Percentiles rank a stretch among this genome's conserved stretches.
Evolutionary conservation across 2,113 vertebrate genomes (phyloP).

Genomic region (Phalacrocorax aristotelis): DNA sequence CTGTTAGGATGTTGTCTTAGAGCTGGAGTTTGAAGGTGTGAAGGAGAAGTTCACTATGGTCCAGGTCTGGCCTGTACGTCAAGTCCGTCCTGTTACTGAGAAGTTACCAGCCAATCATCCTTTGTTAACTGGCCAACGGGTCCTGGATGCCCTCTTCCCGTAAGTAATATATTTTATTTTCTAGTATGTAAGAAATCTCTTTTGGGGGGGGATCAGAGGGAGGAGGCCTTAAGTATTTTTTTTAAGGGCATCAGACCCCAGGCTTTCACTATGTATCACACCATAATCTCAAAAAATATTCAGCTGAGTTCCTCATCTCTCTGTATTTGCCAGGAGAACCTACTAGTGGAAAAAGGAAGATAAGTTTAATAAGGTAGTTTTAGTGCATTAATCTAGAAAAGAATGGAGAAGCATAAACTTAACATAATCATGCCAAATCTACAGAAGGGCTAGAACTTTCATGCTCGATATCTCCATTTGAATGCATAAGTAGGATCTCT

Average conservation of each 20-base stretch:
- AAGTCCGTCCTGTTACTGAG: conserved; percentile 94
- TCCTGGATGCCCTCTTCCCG: conserved; percentile 97
- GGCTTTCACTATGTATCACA: neutral
- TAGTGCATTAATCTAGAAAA: neutral
- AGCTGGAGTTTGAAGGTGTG: conserved; percentile 94
- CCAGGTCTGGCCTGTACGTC: conserved; percentile 96
- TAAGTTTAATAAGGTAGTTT: neutral
- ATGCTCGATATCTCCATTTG: neutral
- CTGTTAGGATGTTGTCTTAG: conserved; percentile 91
- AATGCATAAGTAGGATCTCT: neutral
- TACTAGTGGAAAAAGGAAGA: neutral
- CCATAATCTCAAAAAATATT: neutral
- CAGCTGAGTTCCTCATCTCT: neutral
- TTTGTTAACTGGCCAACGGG: conserved; percentile 91
- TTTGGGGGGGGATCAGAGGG: neutral
- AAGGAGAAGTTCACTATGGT: conserved; percentile 98
- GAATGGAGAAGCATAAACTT: neutral
- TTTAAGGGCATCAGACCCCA: neutral
- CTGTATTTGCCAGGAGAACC: neutral
- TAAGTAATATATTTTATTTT: conserved; percentile 67
- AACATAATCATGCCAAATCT: neutral
- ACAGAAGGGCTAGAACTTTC: neutral
- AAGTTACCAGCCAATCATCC: conserved; percentile 95
- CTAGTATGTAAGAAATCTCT: neutral
- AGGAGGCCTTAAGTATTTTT: neutral